Conservation (phyloP, 2,113 vertebrate genomes). For the Rhabdomys dilectus region DNA sequence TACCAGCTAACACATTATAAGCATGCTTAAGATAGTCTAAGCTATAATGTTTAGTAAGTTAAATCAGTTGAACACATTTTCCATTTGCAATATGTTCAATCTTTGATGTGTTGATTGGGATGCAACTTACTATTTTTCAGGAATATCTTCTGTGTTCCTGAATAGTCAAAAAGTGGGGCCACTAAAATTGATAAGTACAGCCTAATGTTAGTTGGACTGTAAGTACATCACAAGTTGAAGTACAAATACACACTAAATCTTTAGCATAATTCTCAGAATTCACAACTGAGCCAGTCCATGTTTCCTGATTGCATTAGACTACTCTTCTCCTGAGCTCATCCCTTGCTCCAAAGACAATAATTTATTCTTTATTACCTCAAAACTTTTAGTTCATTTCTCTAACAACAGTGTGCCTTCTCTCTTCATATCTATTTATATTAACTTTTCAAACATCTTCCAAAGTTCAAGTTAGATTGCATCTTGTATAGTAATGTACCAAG, state of each 20-base stretch:
- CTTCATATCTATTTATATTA: background rate
- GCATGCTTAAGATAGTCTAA: background rate
- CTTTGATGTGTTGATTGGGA: background rate
- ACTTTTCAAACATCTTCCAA: conserved; percentile 12
- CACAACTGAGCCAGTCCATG: background rate
- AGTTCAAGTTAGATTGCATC: background rate
- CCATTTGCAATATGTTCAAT: background rate
- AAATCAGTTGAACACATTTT: background rate
- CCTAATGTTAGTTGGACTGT: background rate
- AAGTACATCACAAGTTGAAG: background rate
- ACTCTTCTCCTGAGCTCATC: background rate
- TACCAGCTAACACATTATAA: background rate
- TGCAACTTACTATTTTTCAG: background rate
- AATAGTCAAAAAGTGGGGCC: background rate
- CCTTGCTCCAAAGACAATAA: background rate
- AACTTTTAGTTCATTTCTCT: conserved; percentile 3
- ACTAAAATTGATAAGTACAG: background rate
- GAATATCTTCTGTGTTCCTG: background rate
- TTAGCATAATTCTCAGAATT: background rate
- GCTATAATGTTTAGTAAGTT: background rate
- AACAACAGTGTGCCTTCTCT: background rate
- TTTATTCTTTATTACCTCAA: background rate
- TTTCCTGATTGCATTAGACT: background rate
- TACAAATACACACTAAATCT: background rate
- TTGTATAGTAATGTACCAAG: background rate